Conservation (phyloP, 2,113 vertebrate species). For the Marcusenius ussheri region DNA sequence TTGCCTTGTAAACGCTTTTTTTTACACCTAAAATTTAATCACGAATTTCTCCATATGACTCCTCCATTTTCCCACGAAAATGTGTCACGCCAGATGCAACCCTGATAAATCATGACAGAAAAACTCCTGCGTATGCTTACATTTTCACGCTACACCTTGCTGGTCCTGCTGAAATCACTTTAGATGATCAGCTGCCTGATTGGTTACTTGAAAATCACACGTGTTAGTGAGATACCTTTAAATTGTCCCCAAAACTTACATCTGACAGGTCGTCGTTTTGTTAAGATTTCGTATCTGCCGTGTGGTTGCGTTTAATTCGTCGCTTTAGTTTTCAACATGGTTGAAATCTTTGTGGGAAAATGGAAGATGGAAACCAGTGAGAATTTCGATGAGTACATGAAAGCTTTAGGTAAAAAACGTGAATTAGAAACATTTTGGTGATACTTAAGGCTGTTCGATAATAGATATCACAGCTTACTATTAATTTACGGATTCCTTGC, state of each 20-base stretch:
- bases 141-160: neutral
- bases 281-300: neutral
- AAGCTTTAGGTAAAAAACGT: constrained; percentile 66
- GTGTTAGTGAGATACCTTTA: constrained; percentile 40
- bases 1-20: neutral
- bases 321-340: constrained; percentile 48
- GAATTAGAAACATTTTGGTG: neutral
- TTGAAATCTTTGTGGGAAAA: constrained; percentile 69
- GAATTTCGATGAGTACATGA: constrained; percentile 83
- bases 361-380: constrained; percentile 76
- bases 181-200: constrained; percentile 33
- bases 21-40: neutral
- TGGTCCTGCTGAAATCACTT: neutral
- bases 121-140: neutral
- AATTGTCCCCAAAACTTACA: constrained; percentile 31
- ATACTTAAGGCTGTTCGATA: neutral
- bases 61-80: neutral
- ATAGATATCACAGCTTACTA: neutral
- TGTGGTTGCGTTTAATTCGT: neutral
- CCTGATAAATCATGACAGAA: neutral
- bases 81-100: neutral
- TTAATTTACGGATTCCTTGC: neutral
- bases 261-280: neutral
- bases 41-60: neutral
- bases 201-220: constrained; percentile 36